A percentile compares a stretch with the other conserved stretches of the same genome.
These are phyloP conservation scores for Bombus huntii DNA, from an alignment of 1,140 invertebrate genomes.

Conservation along the genomic window DNA sequence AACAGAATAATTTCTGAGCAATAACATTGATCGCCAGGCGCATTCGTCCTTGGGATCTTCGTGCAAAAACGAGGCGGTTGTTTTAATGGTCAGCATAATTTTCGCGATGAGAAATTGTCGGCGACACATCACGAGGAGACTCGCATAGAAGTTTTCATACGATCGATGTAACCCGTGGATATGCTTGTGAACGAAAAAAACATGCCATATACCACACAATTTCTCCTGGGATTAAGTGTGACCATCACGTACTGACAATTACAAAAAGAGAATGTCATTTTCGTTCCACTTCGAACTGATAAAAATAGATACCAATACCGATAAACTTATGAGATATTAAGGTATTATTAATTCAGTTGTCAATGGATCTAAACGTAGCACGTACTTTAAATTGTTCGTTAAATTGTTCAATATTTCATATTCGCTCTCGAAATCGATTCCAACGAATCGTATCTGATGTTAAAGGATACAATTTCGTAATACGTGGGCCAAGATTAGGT, in stretches of 20 bases:
- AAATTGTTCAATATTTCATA: not conserved
- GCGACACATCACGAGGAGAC: slow-evolving; percentile 34
- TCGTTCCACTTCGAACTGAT: not conserved
- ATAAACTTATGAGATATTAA: not conserved
- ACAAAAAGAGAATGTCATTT: not conserved
- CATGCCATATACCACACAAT: slow-evolving; percentile 21
- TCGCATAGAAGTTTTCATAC: slow-evolving; percentile 39
- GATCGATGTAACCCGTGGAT: slow-evolving; percentile 60
- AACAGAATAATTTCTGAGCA: slow-evolving; percentile 22
- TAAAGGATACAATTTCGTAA: not conserved
- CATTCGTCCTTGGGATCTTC: slow-evolving; percentile 57
- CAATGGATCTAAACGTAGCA: not conserved
- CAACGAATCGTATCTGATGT: not conserved
- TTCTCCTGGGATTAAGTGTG: slow-evolving; percentile 43
- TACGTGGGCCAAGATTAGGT: not conserved
- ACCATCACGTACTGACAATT: slow-evolving; percentile 23
- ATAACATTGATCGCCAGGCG: slow-evolving; percentile 11
- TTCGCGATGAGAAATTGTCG: slow-evolving; percentile 50
- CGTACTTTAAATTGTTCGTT: not conserved
- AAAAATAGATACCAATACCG: too few relatives aligned
- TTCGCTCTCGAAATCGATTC: not conserved
- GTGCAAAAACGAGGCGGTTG: slow-evolving; percentile 38
- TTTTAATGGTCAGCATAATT: slow-evolving; percentile 62
- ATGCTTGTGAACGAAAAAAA: slow-evolving; percentile 44
- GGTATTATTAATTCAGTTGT: not conserved